Conservation (phyloP, 2,113 vertebrate species). For the Sciurus niger region DNA sequence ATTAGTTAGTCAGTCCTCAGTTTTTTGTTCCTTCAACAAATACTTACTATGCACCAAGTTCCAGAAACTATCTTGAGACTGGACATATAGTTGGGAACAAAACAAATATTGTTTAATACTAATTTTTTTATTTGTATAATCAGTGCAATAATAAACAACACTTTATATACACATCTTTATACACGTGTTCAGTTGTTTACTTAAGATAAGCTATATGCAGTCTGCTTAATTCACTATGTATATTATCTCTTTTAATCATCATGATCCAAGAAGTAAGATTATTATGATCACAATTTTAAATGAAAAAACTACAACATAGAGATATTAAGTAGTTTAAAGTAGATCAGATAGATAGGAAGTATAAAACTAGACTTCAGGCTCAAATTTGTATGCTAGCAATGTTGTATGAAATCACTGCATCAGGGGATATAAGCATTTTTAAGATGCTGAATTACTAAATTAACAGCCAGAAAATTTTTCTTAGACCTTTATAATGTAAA, state of each 20-base stretch:
- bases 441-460: neutral
- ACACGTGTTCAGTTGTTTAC: neutral
- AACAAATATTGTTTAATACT: neutral
- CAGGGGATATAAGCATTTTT: neutral
- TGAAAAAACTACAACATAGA: slow-evolving; percentile 12
- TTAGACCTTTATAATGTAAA: neutral
- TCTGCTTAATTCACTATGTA: neutral
- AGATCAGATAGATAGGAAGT: neutral
- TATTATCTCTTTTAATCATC: slow-evolving; percentile 6
- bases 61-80: slow-evolving; percentile 23
- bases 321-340: slow-evolving; percentile 6
- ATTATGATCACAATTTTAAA: slow-evolving; percentile 1
- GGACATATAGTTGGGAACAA: neutral
- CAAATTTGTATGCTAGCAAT: neutral
- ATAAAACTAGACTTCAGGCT: neutral
- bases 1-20: slow-evolving; percentile 23
- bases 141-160: neutral
- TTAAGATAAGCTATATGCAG: neutral
- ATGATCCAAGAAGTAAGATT: neutral
- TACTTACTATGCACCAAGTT: neutral
- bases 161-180: neutral
- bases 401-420: neutral
- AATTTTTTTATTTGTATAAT: slow-evolving; percentile 12
- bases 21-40: slow-evolving; percentile 48
- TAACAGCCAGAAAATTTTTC: neutral